phyloP scores from a whole-genome alignment of 2,113 vertebrate genomes.

The Marcusenius ussheri region DNA sequence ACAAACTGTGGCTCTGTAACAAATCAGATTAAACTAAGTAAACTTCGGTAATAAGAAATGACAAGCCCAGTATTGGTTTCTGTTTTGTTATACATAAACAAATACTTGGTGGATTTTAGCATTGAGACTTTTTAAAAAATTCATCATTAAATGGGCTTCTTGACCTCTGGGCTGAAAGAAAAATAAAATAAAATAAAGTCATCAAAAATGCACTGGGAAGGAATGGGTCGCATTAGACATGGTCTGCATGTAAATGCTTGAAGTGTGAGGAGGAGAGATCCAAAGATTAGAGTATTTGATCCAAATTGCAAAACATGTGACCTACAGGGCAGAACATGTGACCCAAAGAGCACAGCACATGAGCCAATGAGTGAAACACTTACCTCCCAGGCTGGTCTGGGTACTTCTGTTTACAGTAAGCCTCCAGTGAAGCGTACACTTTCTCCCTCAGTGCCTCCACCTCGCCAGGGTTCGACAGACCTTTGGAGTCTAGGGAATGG shows the following conservation, averaged over 20 bases:
- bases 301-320: neutral
- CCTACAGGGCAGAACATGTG: neutral
- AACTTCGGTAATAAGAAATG: neutral
- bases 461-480: slow-evolving; percentile 70
- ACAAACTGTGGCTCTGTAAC: neutral
- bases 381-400: slow-evolving; percentile 75
- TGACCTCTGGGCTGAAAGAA: neutral
- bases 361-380: neutral
- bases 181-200: neutral
- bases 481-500: slow-evolving; percentile 63
- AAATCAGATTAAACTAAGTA: neutral
- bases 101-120: neutral
- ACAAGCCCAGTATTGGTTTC: neutral
- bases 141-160: neutral
- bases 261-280: neutral
- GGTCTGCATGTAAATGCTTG: neutral
- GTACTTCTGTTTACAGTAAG: slow-evolving; percentile 79
- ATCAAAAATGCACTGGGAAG: neutral
- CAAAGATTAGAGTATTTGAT: neutral
- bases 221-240: neutral
- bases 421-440: slow-evolving; percentile 72
- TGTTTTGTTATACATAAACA: neutral
- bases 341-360: neutral
- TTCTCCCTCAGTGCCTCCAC: slow-evolving; percentile 74
- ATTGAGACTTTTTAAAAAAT: neutral